Evolutionary conservation across 2,113 vertebrate species (phyloP).

Genomic region (Ochotona curzoniae): DNA sequence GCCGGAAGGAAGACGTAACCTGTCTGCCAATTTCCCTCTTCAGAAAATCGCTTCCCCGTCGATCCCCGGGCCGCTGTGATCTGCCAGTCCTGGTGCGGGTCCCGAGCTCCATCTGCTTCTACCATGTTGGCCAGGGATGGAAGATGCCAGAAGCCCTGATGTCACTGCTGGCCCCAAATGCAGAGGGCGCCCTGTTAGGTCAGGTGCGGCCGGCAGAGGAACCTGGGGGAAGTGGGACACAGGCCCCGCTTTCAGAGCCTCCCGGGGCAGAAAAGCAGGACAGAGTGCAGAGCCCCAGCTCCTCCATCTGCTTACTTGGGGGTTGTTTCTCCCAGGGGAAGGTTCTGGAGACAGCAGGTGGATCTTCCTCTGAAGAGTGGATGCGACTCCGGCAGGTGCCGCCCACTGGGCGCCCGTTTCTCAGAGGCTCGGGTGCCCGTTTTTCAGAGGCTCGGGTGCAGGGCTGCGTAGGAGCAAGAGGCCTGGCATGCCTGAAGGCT

Average conservation of each 20-base stretch:
- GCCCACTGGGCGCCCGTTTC: too few species aligned
- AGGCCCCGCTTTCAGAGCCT: accelerated
- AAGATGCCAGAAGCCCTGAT: accelerated
- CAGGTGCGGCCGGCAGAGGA: accelerated
- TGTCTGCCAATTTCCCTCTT: too few species aligned
- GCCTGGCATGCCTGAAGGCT: accelerated
- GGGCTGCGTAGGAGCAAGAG: too few species aligned
- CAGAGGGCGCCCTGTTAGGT: background rate
- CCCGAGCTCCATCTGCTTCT: background rate
- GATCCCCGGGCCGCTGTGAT: too few species aligned
- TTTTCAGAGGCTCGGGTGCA: too few species aligned
- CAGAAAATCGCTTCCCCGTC: too few species aligned
- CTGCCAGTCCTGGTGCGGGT: accelerated
- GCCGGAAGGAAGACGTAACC: accelerated
- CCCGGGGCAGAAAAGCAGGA: background rate
- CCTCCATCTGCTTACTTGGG: background rate
- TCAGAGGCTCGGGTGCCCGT: too few species aligned
- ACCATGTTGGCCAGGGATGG: background rate
- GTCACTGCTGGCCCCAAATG: too few species aligned
- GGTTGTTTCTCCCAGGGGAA: too few species aligned
- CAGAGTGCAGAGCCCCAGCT: background rate
- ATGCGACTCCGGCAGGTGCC: background rate
- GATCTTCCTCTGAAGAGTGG: background rate
- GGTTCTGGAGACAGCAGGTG: accelerated
- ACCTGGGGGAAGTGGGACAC: too few species aligned